phyloP scores from a whole-genome alignment of 2,888 invertebrate species.

The Drosophila atripex region DNA sequence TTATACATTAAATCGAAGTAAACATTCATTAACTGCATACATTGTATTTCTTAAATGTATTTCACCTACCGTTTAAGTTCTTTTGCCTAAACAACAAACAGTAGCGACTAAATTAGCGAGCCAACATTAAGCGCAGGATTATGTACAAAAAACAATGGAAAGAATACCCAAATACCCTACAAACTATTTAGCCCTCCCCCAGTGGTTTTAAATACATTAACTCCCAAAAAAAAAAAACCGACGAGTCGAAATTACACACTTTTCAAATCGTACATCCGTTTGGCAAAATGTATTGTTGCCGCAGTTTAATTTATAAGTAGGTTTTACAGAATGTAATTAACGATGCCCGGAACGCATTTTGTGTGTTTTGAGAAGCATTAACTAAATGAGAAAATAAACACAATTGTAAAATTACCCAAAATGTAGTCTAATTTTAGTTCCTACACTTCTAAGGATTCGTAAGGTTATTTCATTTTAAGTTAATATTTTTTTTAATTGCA shows the following conservation, averaged over 20 bases:
- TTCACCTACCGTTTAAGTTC: slow-evolving; percentile 67
- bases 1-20: slow-evolving; percentile 35
- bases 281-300: slow-evolving; percentile 56
- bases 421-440: too few species aligned
- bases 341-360: slow-evolving; percentile 53
- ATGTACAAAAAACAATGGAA: slow-evolving; percentile 64
- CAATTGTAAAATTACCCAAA: slow-evolving; percentile 50
- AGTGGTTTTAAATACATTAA: slow-evolving; percentile 43
- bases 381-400: slow-evolving; percentile 59
- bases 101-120: slow-evolving; percentile 43
- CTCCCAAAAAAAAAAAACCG: slow-evolving; percentile 12
- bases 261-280: slow-evolving; percentile 38
- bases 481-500: too few species aligned
- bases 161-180: slow-evolving; percentile 18
- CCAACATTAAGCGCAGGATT: slow-evolving; percentile 57
- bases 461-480: too few species aligned
- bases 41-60: slow-evolving; percentile 61
- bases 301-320: slow-evolving; percentile 73
- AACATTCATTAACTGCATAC: slow-evolving; percentile 48
- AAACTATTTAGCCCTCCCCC: slow-evolving; percentile 31
- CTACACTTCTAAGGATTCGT: too few species aligned
- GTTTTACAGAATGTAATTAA: slow-evolving; percentile 73
- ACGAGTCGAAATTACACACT: slow-evolving; percentile 31
- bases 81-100: slow-evolving; percentile 56
- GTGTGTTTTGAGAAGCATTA: slow-evolving; percentile 54